These are phyloP conservation scores for Drosophila pseudotalamancana DNA, from an alignment of 2,888 invertebrate species.

Conservation along the genomic window DNA sequence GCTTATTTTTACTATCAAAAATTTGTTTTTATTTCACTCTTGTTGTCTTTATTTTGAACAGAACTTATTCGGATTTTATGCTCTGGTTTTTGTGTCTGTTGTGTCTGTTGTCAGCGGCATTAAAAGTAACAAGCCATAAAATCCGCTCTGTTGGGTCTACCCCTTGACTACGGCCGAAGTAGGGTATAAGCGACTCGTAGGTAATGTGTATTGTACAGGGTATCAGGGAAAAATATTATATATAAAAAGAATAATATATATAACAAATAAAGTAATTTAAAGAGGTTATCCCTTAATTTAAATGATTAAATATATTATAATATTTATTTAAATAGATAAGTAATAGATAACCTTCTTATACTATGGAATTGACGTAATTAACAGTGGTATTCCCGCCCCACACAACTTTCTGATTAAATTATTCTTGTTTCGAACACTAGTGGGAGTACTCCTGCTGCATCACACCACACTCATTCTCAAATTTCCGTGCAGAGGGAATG, in stretches of 20 bases:
- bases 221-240: too few relatives aligned
- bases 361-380: too few relatives aligned
- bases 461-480: background rate
- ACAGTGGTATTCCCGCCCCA: too few relatives aligned
- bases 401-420: too few relatives aligned
- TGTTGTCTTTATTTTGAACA: constrained; percentile 11
- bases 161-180: background rate
- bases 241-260: too few relatives aligned
- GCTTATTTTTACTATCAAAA: constrained; percentile 22
- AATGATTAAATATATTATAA: too few relatives aligned
- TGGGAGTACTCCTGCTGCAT: too few relatives aligned
- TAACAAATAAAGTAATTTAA: too few relatives aligned
- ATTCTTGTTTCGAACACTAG: too few relatives aligned
- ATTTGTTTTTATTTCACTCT: background rate
- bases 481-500: background rate
- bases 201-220: background rate
- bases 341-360: too few relatives aligned
- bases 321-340: too few relatives aligned
- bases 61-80: constrained; percentile 8
- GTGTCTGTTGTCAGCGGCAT: constrained; percentile 16
- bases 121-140: constrained; percentile 31
- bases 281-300: too few relatives aligned
- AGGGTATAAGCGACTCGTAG: background rate
- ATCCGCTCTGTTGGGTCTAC: background rate
- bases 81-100: background rate